phyloP scores from a whole-genome alignment of 1,140 invertebrate genomes.

The Aplysia californica region DNA sequence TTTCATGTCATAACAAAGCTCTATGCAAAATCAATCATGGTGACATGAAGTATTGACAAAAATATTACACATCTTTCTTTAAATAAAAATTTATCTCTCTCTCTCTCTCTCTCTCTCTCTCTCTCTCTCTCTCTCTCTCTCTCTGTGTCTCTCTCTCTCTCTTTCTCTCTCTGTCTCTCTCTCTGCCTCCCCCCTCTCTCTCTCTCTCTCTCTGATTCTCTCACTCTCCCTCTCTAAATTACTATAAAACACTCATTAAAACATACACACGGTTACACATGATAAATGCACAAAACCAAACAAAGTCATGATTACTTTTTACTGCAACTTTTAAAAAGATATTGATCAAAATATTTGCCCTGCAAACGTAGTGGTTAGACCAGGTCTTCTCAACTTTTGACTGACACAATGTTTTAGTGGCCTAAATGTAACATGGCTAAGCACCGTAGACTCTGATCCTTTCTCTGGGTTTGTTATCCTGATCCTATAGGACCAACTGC shows the following conservation, averaged over 20 bases:
- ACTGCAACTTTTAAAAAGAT: not conserved
- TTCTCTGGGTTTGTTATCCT: not conserved
- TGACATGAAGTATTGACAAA: too few relatives aligned
- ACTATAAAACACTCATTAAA: not conserved
- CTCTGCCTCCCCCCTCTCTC: slow-evolving; percentile 1
- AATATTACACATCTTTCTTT: too few relatives aligned
- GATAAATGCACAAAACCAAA: not conserved
- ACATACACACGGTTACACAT: not conserved
- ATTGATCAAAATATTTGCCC: not conserved
- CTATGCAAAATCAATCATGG: too few relatives aligned
- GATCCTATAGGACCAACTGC: not conserved
- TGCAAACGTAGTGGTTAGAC: not conserved
- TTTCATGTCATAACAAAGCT: too few relatives aligned
- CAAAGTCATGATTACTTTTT: not conserved
- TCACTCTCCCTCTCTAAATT: slow-evolving; percentile 17
- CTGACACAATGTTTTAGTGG: not conserved
- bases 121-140: not conserved
- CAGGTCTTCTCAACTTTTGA: not conserved
- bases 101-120: not conserved
- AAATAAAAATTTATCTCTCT: slow-evolving; percentile 1
- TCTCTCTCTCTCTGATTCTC: slow-evolving; percentile 13
- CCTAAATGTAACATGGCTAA: not conserved
- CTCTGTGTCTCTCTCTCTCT: not conserved
- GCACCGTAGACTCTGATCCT: not conserved
- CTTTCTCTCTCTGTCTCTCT: not conserved